A percentile compares a stretch with the other conserved stretches of the same genome.
These are phyloP conservation scores for Cheirogaleus major DNA, from an alignment of 2,797 vertebrate species.

Conservation along the genomic window DNA sequence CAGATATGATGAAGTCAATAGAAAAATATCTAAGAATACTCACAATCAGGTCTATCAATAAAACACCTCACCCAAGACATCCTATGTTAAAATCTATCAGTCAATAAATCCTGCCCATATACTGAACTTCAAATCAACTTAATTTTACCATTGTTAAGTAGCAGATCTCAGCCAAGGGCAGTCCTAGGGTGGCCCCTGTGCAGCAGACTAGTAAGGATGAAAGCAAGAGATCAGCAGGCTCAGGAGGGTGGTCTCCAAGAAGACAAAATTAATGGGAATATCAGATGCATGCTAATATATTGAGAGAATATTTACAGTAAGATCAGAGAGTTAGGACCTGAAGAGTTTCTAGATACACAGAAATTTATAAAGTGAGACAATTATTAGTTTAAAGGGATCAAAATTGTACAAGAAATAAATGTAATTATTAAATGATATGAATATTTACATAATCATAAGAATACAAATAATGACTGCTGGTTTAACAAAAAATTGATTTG, in stretches of 20 bases:
- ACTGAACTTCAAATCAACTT: neutral
- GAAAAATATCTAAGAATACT: neutral
- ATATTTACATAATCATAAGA: neutral
- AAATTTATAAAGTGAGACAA: neutral
- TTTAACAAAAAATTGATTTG: neutral
- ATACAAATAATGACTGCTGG: neutral
- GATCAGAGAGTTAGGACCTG: neutral
- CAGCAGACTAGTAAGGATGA: neutral
- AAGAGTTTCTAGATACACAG: neutral
- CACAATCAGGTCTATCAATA: neutral
- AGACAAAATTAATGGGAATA: neutral
- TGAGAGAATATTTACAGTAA: neutral
- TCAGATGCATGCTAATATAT: neutral
- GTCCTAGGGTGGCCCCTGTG: fast-evolving
- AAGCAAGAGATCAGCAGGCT: no score
- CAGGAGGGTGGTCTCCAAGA: fast-evolving
- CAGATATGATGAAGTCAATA: neutral
- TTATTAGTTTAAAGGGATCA: neutral
- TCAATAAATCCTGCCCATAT: neutral
- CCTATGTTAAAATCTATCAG: neutral
- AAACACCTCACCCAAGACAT: neutral
- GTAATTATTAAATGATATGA: neutral
- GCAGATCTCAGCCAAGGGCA: neutral
- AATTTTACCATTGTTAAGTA: neutral
- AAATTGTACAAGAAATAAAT: neutral